Percentiles rank a stretch among this genome's conserved stretches.
phyloP scores from a whole-genome alignment of 2,113 vertebrate genomes.

The Puma concolor region DNA sequence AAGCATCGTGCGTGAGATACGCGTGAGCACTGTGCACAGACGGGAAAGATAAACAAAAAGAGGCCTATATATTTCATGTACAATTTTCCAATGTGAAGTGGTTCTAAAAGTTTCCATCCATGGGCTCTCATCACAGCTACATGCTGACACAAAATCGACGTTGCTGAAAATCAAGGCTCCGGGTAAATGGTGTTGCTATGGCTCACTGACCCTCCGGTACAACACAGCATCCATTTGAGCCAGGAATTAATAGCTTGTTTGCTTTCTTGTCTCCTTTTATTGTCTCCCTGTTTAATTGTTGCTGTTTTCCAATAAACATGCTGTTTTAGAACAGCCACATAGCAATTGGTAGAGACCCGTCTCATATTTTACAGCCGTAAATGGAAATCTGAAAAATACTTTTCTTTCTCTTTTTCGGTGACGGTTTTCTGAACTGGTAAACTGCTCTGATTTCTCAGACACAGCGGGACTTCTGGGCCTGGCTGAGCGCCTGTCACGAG shows the following conservation, averaged over 20 bases:
- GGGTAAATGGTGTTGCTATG: neutral
- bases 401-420: neutral
- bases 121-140: neutral
- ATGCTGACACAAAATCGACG: neutral
- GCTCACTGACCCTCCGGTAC: neutral
- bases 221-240: neutral
- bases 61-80: neutral
- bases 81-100: neutral
- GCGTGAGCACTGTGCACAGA: rapidly evolving
- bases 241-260: neutral
- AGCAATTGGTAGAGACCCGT: neutral
- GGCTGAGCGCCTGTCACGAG: neutral
- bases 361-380: neutral
- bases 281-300: neutral
- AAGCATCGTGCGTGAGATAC: rapidly evolving
- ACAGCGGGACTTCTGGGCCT: neutral
- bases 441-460: neutral
- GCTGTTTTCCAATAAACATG: neutral
- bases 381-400: neutral
- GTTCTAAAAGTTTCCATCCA: neutral
- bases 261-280: conserved; percentile 19
- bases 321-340: neutral
- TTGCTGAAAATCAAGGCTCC: neutral
- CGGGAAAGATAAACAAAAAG: neutral
- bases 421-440: conserved; percentile 32